phyloP scores from a whole-genome alignment of 2,113 vertebrate genomes.

The Coptodon rendalli region DNA sequence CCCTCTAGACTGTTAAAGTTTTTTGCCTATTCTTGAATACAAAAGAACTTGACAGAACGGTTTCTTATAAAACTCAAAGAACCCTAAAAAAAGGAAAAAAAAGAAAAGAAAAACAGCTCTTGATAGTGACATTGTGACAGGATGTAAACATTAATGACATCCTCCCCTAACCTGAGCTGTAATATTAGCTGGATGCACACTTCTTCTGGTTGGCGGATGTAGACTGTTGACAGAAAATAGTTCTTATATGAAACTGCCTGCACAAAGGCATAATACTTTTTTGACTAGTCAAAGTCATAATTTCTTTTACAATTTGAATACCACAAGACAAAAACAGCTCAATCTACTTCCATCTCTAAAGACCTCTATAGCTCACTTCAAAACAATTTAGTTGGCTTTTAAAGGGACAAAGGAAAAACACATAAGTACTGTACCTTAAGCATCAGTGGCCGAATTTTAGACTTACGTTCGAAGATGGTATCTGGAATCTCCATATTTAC shows the following conservation, averaged over 20 bases:
- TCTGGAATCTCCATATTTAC: constrained; percentile 17
- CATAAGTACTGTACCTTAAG: background rate
- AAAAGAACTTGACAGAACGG: fast-evolving
- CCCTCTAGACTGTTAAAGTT: background rate
- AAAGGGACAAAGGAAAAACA: background rate
- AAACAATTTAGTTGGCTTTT: background rate
- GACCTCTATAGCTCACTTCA: background rate
- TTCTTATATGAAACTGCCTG: background rate
- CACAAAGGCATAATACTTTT: background rate
- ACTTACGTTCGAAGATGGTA: constrained; percentile 61
- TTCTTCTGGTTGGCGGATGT: background rate
- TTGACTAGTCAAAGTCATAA: background rate
- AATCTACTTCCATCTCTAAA: background rate
- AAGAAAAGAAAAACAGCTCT: background rate
- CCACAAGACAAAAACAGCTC: background rate
- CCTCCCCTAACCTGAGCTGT: background rate
- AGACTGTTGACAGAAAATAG: background rate
- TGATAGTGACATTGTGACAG: background rate
- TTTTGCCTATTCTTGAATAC: background rate
- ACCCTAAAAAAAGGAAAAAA: fast-evolving
- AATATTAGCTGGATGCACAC: background rate
- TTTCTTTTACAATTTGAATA: background rate
- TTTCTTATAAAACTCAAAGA: background rate
- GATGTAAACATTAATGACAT: background rate
- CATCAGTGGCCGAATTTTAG: background rate